Conservation (phyloP, 2,797 vertebrate species). For the Sebastes oblongus region DNA sequence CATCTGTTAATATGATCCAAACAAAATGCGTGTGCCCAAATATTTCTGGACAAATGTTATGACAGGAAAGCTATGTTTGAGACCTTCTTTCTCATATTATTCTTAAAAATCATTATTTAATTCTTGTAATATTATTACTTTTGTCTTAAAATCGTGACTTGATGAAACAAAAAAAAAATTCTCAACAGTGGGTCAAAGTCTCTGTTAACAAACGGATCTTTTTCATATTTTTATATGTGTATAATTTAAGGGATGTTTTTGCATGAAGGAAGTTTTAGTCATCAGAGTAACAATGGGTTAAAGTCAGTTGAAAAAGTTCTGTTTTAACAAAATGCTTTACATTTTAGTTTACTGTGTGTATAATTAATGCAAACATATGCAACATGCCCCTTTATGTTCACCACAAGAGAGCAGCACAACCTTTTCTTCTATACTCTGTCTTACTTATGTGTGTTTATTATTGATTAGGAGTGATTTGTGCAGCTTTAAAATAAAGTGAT, state of each 20-base stretch:
- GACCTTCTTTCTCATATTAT: not conserved
- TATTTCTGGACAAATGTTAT: not conserved
- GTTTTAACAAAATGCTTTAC: not conserved
- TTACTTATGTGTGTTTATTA: not conserved
- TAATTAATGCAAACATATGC: not conserved
- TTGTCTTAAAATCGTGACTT: not conserved
- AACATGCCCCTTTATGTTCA: not conserved
- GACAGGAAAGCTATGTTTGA: not conserved
- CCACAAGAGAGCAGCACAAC: conserved; percentile 41
- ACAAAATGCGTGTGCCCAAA: not conserved
- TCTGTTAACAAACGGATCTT: not conserved
- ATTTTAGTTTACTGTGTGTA: not conserved
- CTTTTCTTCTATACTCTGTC: not conserved
- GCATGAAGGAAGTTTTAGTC: not conserved
- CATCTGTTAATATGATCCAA: no score
- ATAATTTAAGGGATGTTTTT: not conserved
- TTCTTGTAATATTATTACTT: not conserved
- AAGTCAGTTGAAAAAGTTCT: not conserved
- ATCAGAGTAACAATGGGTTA: not conserved
- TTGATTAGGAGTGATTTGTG: not conserved
- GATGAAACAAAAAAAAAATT: not conserved
- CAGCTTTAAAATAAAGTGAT: not conserved
- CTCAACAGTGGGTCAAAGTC: not conserved
- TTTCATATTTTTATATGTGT: not conserved
- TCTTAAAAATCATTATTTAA: not conserved